These are phyloP conservation scores for Solenodon paradoxus DNA, from an alignment of 2,113 vertebrate species.

Conservation along the genomic window DNA sequence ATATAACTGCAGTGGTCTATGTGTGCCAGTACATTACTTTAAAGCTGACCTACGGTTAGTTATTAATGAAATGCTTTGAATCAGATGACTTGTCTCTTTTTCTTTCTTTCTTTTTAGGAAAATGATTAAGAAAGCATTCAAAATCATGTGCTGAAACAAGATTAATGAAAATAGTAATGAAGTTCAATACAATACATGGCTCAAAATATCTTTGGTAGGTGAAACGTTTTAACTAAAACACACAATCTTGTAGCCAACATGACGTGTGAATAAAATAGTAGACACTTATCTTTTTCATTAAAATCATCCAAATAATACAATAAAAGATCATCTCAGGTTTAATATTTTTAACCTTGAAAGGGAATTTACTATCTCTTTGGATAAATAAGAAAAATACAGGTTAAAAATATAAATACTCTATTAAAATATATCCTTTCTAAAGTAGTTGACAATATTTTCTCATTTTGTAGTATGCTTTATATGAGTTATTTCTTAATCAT, in stretches of 20 bases:
- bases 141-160: neutral
- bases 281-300: neutral
- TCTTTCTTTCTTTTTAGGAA: neutral
- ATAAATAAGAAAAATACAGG: neutral
- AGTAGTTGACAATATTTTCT: neutral
- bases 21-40: too few species aligned
- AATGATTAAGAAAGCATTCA: neutral
- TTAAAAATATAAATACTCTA: neutral
- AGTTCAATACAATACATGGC: neutral
- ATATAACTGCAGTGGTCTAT: neutral
- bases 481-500: neutral
- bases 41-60: neutral
- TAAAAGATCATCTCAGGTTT: neutral
- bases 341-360: neutral
- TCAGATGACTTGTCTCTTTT: neutral
- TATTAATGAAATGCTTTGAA: neutral
- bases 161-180: constrained; percentile 34
- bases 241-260: neutral
- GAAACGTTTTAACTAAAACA: neutral
- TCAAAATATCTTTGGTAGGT: neutral
- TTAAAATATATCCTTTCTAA: neutral
- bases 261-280: neutral
- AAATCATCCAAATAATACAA: neutral
- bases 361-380: neutral
- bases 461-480: neutral